Base-by-base conservation (phyloP, 1,140 invertebrate genomes). In the Aphidius gifuensis region DNA sequence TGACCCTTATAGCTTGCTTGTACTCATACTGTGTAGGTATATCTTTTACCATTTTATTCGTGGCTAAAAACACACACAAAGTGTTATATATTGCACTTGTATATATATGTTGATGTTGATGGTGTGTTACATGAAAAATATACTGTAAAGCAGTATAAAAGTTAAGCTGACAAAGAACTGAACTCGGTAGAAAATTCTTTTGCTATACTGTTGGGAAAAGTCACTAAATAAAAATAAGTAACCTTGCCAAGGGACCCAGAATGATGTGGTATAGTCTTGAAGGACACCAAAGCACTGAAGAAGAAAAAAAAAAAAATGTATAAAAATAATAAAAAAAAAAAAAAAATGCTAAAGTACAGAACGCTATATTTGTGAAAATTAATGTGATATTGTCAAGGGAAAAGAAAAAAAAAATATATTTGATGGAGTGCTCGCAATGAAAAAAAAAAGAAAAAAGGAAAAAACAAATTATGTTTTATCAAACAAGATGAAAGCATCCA, bases 181-280 rank as follows among this genome's bases (percentile, higher is more conserved):
- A 45, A 58, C 49, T 59, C 21, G n/a, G 42, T 42, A 7, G n/a
- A 43, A 40, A 11, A n/a, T 8, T 39, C 39, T 56, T 54, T 40
- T 9, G 47, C 46, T 16, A 45, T 40, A 23, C 54, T 45, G 47
- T 21, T 5, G 49, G 9, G 11, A 6, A 43, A 9, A 64, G 62
- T 64, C 58, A 56, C 58, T 64, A 60, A 64, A 64, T 64, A 64
- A 64, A 64, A 64, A 64, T 59, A 60, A 60, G 62, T 64, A 60
- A 59, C 58, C 42, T 23, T 5, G 38, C 5, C 21, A 32, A 11
- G 46, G 39, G 42, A 49, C 47, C 16, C 47, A 50, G 23, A 55
- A 23, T 45, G 56, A 21, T 21, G 50, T 21, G 46, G 45, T 39
- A 46, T 38, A 48, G 49, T 64, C 58, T 64, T 45, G 47, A 64